A percentile compares a stretch with the other conserved stretches of the same genome.
Evolutionary conservation across 2,113 vertebrate species (phyloP).

Genomic region (Ellobius talpinus): DNA sequence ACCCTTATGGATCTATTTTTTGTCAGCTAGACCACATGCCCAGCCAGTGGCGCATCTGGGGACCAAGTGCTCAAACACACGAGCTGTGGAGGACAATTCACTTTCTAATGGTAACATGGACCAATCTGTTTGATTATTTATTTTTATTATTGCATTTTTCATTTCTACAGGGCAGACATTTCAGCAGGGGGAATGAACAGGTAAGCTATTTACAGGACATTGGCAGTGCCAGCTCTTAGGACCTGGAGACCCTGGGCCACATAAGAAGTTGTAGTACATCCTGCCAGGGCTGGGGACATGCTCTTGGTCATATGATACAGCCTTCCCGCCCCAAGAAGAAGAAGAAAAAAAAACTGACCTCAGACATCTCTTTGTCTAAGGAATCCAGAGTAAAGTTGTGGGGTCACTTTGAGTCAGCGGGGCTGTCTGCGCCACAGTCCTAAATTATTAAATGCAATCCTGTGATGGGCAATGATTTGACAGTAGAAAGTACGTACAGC

Average conservation of each 20-base stretch:
- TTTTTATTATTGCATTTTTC: neutral
- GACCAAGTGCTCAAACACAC: neutral
- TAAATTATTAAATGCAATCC: neutral
- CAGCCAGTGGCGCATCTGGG: neutral
- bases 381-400: neutral
- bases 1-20: neutral
- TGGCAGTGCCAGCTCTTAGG: neutral
- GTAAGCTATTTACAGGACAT: neutral
- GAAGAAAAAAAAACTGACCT: neutral
- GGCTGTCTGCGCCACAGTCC: neutral
- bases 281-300: neutral
- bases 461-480: neutral
- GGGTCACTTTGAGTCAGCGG: neutral
- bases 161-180: neutral
- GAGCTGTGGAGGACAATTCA: neutral
- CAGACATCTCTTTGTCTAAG: neutral
- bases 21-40: neutral
- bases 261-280: neutral
- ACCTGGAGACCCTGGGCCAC: neutral
- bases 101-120: neutral
- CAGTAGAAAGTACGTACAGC: neutral
- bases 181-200: neutral
- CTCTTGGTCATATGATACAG: neutral
- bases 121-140: neutral
- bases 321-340: neutral